Base-by-base conservation (phyloP, 2,113 vertebrate species). In the Notothenia coriiceps region DNA sequence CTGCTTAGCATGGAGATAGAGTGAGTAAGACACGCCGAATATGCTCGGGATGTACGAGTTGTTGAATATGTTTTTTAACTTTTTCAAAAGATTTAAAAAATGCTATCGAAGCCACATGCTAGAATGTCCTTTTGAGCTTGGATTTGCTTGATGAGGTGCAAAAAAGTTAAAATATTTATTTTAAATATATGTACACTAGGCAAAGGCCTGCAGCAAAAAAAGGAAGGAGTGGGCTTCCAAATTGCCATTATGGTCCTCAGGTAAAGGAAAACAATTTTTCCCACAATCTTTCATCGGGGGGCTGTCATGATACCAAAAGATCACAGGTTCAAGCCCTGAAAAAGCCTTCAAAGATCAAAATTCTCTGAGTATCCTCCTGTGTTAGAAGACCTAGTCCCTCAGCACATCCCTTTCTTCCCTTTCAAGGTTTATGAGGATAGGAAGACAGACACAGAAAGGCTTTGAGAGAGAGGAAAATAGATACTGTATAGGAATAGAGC, bases 1-100 rank as follows among this genome's bases (percentile, higher is more conserved):
- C 95, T 99, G 9, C 97, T 99, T 72, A 98, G 96, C 95, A 97
- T 99, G 98, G 98, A 99, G 93, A 98, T 98, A 0, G 97, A 98
- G 98, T 99, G 83, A 95, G 95, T 93, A n/a, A 2, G 5, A 29
- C 11, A 6, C 50, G 12, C 14, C 2, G 4, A 46, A 62, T n/a
- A 46, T 49, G 11, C 60, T 14, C 43, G 10, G 44, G 43, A 64
- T 9, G 1, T n/a, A 12, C 13, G 29, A 76, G 60, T 54, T 47
- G 22, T 22, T 35, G 6, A 10, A 74, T 25, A n/a, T 11, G 5
- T 43, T 44, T 35, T 17, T 43, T 10, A 22, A 11, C 49, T 40
- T 35, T 6, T 35, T 35, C 5, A 35, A 35, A n/a, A 17, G 56
- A 33, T 11, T 40, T 40, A 35, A 11, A 14, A 25, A 44, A 22